These are phyloP conservation scores for Tachuris rubrigastra DNA, from an alignment of 2,113 vertebrate genomes.

Conservation along the genomic window DNA sequence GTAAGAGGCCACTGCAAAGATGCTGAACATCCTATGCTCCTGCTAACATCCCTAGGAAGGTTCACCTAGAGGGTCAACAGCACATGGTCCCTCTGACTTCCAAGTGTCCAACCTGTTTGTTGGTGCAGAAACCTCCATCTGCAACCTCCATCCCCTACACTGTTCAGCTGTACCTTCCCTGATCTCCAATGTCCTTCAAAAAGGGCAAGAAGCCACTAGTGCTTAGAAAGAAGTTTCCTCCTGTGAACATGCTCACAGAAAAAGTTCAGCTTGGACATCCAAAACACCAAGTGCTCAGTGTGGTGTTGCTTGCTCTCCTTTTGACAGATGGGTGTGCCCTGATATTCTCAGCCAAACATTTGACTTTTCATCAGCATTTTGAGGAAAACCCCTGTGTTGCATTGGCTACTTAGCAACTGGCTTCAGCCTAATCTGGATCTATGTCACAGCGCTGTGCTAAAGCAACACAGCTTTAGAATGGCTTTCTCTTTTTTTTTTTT, in stretches of 20 bases:
- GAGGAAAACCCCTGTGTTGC: neutral
- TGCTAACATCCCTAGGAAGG: neutral
- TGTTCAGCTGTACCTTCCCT: neutral
- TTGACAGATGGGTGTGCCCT: neutral
- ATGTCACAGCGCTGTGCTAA: neutral
- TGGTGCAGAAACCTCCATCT: neutral
- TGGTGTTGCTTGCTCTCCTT: neutral
- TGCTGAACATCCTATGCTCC: neutral
- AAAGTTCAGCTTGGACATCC: neutral
- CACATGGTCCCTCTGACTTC: neutral
- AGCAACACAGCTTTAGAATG: neutral
- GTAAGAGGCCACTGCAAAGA: neutral
- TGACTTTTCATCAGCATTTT: neutral
- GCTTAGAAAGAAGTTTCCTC: neutral
- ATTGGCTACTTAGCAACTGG: slow-evolving; percentile 24
- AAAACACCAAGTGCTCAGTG: fast-evolving
- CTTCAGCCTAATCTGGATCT: neutral
- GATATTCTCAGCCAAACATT: neutral
- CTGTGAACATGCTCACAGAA: neutral
- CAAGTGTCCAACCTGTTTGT: neutral
- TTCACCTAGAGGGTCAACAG: neutral
- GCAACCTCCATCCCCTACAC: neutral
- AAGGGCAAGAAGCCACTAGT: neutral
- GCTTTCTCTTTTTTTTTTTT: neutral
- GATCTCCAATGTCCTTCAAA: neutral